Base-by-base conservation (phyloP, 2,888 invertebrate species). In the Diploptera punctata region DNA sequence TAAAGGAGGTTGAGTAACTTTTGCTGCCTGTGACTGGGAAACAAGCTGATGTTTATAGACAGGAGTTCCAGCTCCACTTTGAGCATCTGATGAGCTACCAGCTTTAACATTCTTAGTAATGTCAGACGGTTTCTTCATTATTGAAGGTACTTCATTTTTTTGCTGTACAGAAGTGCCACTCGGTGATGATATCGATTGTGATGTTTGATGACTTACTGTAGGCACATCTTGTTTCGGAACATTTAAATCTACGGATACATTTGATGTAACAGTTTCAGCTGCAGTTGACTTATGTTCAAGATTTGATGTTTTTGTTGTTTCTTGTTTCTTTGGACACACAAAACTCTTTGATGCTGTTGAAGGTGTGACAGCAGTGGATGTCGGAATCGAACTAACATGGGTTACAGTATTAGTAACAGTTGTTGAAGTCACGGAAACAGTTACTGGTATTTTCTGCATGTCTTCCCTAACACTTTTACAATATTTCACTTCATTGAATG, bases 61-160 rank as follows among this genome's bases (percentile, higher is more conserved):
- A 1, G 57, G 26, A 4, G 26, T 21, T 57, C 21, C 57, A 4
- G n/a, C 47, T 4, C 54, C 54, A 57, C 13, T 3, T 29, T 57
- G 29, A 4, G 57, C n/a, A n/a, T 57, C 57, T 24, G 57, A n/a
- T 57, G 4, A n/a, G 29, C 29, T 9, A 26, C n/a, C 31, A 29
- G 29, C 24, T 19, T 44, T 65, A 47, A 65, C 47, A 7, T 47
- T 65, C 24, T 26, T 65, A 13, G n/a, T 65, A 2, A n/a, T 65
- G 16, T 65, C 38, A 16, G 18, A 1, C 18, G 44, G 13, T 18
- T 9, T 65, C 10, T 65, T 65, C 18, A 18, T n/a, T 5, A 26
- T 26, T 18, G 47, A 24, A 47, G 44, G 31, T 19, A 65, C 5
- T n/a, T 65, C 24, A n/a, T 47, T 47, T 21, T 9, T 65, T 44